These are phyloP conservation scores for Microhierax caerulescens DNA, from an alignment of 2,797 vertebrate species.

Conservation along the genomic window DNA sequence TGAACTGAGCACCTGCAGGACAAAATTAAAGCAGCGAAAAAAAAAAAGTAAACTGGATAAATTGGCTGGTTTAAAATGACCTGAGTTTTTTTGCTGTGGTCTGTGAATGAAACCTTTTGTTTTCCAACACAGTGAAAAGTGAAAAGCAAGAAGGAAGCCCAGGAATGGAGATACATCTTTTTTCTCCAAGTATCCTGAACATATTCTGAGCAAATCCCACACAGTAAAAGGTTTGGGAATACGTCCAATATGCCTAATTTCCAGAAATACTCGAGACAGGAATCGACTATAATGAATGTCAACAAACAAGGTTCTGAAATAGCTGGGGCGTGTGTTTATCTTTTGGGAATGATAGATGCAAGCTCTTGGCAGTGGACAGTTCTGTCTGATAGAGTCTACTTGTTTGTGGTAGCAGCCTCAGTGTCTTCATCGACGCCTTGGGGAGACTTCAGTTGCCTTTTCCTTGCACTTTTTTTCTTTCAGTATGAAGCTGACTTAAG, in stretches of 20 bases:
- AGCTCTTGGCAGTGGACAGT: neutral
- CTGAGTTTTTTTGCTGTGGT: neutral
- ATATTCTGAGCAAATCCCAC: neutral
- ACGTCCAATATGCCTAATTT: neutral
- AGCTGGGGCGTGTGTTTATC: neutral
- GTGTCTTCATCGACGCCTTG: neutral
- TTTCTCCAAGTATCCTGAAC: neutral
- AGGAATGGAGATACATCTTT: neutral
- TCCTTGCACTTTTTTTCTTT: neutral
- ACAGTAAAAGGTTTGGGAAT: neutral
- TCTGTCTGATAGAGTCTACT: neutral
- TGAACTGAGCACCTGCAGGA: neutral
- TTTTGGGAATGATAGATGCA: neutral
- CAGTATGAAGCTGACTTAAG: neutral
- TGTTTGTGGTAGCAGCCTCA: neutral
- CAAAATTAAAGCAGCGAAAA: neutral
- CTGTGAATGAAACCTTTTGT: conserved; percentile 6
- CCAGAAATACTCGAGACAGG: neutral
- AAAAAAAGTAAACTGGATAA: neutral
- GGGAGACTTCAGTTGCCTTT: neutral
- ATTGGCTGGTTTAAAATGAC: neutral
- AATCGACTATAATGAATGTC: neutral
- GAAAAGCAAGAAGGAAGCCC: neutral
- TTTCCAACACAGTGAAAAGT: neutral
- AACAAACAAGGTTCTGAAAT: neutral